Percentiles rank a stretch among this genome's conserved stretches.
phyloP scores from a whole-genome alignment of 2,113 vertebrate species.

The Haemorhous mexicanus region DNA sequence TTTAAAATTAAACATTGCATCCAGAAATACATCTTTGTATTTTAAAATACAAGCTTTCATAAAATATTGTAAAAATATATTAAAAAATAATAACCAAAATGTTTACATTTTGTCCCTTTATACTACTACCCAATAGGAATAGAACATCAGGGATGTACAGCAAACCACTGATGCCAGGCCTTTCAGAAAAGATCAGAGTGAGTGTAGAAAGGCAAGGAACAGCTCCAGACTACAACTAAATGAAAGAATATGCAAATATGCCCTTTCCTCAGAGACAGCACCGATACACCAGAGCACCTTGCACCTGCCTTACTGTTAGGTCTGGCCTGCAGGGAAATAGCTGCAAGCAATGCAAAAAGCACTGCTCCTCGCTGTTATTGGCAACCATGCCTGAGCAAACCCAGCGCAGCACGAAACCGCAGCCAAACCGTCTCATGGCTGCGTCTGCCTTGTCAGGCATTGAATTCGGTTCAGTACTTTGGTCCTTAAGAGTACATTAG shows the following conservation, averaged over 20 bases:
- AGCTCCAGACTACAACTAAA: neutral
- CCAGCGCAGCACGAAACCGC: neutral
- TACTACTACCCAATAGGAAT: neutral
- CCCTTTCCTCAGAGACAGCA: neutral
- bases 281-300: fast-evolving
- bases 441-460: fast-evolving
- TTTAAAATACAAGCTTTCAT: neutral
- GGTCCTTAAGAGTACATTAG: neutral
- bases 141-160: neutral
- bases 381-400: neutral
- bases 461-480: neutral
- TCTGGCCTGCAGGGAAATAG: neutral
- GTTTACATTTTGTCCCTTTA: neutral
- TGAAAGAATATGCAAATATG: neutral
- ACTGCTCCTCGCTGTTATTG: neutral
- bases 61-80: neutral
- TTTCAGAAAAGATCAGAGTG: neutral
- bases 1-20: neutral
- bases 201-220: neutral
- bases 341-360: neutral
- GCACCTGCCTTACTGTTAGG: fast-evolving
- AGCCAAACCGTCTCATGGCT: neutral
- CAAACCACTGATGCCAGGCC: neutral
- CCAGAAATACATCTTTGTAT: neutral
- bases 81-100: neutral